Evolutionary conservation across 1,140 invertebrate genomes (phyloP).

Genomic region (Dendrolimus punctatus): DNA sequence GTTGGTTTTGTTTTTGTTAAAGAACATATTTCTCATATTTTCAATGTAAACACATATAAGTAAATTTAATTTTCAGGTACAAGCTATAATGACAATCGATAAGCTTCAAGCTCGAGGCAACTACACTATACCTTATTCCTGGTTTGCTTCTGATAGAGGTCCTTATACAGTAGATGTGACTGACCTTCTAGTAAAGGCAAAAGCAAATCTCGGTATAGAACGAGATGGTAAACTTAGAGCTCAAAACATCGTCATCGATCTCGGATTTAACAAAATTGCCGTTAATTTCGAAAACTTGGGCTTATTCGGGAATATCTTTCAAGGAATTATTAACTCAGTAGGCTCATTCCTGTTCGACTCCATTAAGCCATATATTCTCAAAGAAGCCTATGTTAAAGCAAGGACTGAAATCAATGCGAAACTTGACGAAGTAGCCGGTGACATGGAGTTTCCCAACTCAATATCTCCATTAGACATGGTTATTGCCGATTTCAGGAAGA

Average conservation of each 20-base stretch:
- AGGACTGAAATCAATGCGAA: constrained; percentile 77
- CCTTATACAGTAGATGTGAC: constrained; percentile 83
- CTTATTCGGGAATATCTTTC: constrained; percentile 81
- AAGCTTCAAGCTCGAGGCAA: constrained; percentile 80
- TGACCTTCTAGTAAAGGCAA: constrained; percentile 77
- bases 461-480: constrained; percentile 88
- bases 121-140: constrained; percentile 79
- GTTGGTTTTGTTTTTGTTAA: too few species aligned
- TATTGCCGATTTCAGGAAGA: constrained; percentile 80
- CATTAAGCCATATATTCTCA: constrained; percentile 86
- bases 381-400: constrained; percentile 81
- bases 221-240: constrained; percentile 82
- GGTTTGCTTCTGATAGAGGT: constrained; percentile 79
- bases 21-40: too few species aligned
- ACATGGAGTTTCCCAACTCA: constrained; percentile 86
- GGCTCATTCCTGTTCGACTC: constrained; percentile 88
- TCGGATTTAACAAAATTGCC: constrained; percentile 82
- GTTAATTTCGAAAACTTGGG: constrained; percentile 88
- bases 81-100: constrained; percentile 78
- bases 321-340: constrained; percentile 84
- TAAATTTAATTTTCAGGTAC: constrained; percentile 69
- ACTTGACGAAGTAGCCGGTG: constrained; percentile 77
- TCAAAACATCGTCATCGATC: constrained; percentile 84
- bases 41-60: neutral
- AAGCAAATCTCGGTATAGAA: constrained; percentile 79